These are phyloP conservation scores for Druon quercuslanigerum DNA, from an alignment of 1,140 invertebrate species.

Conservation along the genomic window DNA sequence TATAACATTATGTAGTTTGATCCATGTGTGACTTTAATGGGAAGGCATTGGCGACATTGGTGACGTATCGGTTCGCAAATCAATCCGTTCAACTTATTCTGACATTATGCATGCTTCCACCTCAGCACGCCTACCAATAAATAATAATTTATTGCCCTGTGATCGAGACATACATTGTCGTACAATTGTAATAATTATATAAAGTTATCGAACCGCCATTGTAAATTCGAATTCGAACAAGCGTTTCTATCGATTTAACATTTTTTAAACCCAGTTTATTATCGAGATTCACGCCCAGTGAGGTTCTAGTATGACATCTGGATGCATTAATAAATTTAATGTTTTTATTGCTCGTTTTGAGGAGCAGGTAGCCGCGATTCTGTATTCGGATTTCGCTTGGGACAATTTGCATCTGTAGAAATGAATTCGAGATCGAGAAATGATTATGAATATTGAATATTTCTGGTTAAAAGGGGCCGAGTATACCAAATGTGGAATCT, in stretches of 20 bases:
- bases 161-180: background rate
- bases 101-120: conserved; percentile 10
- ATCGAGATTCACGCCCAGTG: conserved; percentile 7
- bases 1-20: background rate
- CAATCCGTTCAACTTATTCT: conserved; percentile 23
- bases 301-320: conserved; percentile 6
- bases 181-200: conserved; percentile 13
- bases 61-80: conserved; percentile 7
- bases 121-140: conserved; percentile 10
- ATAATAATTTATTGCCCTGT: conserved; percentile 21
- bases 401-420: conserved; percentile 12
- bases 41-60: background rate
- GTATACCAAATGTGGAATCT: too few relatives aligned
- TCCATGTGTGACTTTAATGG: conserved; percentile 12
- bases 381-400: conserved; percentile 1
- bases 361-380: conserved; percentile 9
- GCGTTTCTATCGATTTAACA: conserved; percentile 3
- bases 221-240: conserved; percentile 10
- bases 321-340: conserved; percentile 25
- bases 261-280: conserved; percentile 13
- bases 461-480: background rate
- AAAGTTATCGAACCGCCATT: conserved; percentile 8
- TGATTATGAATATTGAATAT: conserved; percentile 14
- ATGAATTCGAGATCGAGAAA: conserved; percentile 15
- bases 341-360: conserved; percentile 14